Evolutionary conservation across 1,140 invertebrate species (phyloP), one percentile per base, ranked within the genome.

Genomic region (Cydia amplana): DNA sequence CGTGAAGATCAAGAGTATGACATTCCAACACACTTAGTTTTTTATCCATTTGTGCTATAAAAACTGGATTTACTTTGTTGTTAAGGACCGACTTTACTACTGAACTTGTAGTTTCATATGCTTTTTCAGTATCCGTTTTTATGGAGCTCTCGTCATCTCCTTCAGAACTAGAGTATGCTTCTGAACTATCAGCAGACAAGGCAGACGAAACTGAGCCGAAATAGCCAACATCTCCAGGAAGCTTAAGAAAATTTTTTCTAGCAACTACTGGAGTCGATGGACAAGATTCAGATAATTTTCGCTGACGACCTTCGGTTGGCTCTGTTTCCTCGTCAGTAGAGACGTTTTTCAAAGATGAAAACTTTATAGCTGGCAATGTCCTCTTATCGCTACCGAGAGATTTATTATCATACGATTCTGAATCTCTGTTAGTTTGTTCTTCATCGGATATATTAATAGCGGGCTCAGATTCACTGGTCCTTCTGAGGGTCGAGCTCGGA

Each of bases 71-170:
- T 1, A 89, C 79, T 51, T 89, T 85, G 46, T 93, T 83, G 72
- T 86, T 91, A 49, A 93, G 77, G 32, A 95, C 93, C 23, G 93
- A 93, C 79, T 93, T 91, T 4, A 94, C 92, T 73, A 94, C 91
- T 67, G 93, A 93, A 79, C 93, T 94, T 4, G 94, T 93, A 49
- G 90, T 94, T 80, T 94, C 94, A 43, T 91, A 79, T 74, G 90
- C 85, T 60, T 81, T 83, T 49, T 88, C 86, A 18, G 82, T 80
- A 75, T 88, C 85, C 2, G 82, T 88, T 82, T 86, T 92, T 18
- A 85, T 91, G 63, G 85, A 93, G 49, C 90, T 92, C 75, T 93
- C 93, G 67, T 94, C 92, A 67, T 93, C 93, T 64, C 93, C 93
- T 18, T 93, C 91, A 25, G 87, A 90, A 76, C 87, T 88, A 0